phyloP scores from a whole-genome alignment of 2,797 vertebrate genomes.

The Borostomias antarcticus region DNA sequence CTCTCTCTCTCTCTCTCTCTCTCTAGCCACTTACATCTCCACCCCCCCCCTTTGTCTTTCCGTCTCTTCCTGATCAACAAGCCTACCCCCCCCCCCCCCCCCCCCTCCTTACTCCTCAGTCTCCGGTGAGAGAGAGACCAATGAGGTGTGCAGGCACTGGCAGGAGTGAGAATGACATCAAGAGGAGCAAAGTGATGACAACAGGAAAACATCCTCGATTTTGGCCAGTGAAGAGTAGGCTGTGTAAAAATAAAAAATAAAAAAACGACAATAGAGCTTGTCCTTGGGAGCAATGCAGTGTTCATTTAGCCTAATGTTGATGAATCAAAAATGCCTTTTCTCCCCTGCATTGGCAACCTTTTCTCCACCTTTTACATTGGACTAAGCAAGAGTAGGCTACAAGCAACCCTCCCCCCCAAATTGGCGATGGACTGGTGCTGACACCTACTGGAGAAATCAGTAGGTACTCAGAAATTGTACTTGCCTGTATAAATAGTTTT shows the following conservation, averaged over 20 bases:
- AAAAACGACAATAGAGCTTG: too few species aligned
- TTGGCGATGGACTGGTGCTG: neutral
- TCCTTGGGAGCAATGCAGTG: neutral
- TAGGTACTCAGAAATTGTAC: too few species aligned
- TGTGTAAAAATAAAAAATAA: neutral
- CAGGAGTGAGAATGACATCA: neutral
- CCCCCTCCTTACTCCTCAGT: constrained; percentile 8
- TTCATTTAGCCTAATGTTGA: too few species aligned
- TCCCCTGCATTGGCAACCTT: too few species aligned
- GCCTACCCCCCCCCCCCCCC: neutral
- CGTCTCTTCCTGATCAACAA: neutral
- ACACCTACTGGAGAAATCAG: neutral
- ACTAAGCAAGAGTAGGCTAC: neutral
- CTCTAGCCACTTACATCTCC: neutral
- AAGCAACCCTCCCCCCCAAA: too few species aligned
- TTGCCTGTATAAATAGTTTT: too few species aligned
- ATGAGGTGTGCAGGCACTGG: constrained; percentile 15
- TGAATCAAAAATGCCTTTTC: too few species aligned
- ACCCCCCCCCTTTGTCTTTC: neutral
- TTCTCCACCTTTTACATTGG: neutral
- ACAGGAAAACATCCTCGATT: too few species aligned
- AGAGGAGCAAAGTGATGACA: constrained; percentile 1
- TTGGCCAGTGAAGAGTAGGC: neutral
- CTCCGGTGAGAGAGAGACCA: constrained; percentile 21
- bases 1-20: constrained; percentile 3